A percentile compares a stretch with the other conserved stretches of the same genome.
Conservation (phyloP, 2,888 invertebrate species). For the Tiphia femorata region DNA sequence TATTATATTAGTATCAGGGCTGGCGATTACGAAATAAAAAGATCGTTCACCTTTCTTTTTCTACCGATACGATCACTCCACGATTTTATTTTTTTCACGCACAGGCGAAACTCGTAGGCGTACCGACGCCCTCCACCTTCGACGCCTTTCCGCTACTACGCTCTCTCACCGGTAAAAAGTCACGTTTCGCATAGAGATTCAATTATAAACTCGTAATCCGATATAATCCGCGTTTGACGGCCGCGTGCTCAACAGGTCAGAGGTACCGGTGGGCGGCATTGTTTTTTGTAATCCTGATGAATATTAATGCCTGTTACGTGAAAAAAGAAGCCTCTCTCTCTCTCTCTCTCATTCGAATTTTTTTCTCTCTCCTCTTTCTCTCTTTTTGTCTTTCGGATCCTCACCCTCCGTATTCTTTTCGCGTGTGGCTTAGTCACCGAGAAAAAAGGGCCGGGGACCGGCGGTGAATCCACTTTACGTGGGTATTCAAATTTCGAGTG, state of each 20-base stretch:
- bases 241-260: constrained; percentile 60
- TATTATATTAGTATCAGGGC: no score
- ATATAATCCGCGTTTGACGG: constrained; percentile 60
- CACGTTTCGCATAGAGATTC: constrained; percentile 54
- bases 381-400: constrained; percentile 8
- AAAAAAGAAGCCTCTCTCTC: constrained; percentile 16
- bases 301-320: constrained; percentile 59
- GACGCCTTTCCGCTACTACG: no score
- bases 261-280: constrained; percentile 56
- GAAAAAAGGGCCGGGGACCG: constrained; percentile 28
- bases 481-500: constrained; percentile 63
- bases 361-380: constrained; percentile 23
- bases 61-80: no score
- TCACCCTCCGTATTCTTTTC: constrained; percentile 63
- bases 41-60: no score
- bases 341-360: constrained; percentile 39
- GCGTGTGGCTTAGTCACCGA: constrained; percentile 64
- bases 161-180: no score
- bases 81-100: no score
- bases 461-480: constrained; percentile 58
- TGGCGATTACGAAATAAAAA: no score
- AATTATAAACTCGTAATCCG: constrained; percentile 62
- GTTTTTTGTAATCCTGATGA: constrained; percentile 64
- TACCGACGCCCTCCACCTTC: no score
- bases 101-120: no score